Base-by-base conservation (phyloP, 2,113 vertebrate species). In the Syngnathus scovelli region DNA sequence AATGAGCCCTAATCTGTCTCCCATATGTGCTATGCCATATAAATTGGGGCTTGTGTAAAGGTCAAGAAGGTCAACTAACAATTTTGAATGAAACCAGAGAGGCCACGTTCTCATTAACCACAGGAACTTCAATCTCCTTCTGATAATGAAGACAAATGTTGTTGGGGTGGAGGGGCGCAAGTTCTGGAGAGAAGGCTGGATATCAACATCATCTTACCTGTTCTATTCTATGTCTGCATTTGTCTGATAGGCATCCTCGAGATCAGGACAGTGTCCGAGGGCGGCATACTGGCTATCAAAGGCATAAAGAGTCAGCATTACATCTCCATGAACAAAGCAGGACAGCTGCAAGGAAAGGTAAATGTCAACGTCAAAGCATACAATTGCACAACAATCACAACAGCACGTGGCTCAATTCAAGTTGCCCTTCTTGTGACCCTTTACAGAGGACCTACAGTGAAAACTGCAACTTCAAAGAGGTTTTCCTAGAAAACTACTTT, bases 251-350 rank as follows among this genome's bases (percentile, higher is more conserved):
- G 95, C 90, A 94, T 99, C 83, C 92, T 99, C 83, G 96, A 99
- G 92, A 98, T 98, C 87, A 92, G 95, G 88, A 98, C 96, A 3
- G 95, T 99, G 85, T 95, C 94, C 5, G 94, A 98, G 84, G 95
- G 95, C 69, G 94, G 96, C 67, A 90, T 98, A 38, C 86, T 92
- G 87, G 96, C 95, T 76, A 98, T 99, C 85, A 98, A 97, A 91
- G 95, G 96, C 59, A 90, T 99, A 77, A 96, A 98, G 88, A 99
- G 96, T 85, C 95, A 98, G 91, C 95, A 93, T 64, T 99, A 96
- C 54, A 92, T 99, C 84, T 94, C 93, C 70, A 99, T 99, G 96
- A 97, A 93, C 86, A 96, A 92, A 75, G 92, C 92, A 78, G 96
- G 96, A 87, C 92, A 93, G 73, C 92, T 99, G 74, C 94, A 96